phyloP scores from a whole-genome alignment of 2,888 invertebrate genomes.

The Spatulosminthurus flaviceps region DNA sequence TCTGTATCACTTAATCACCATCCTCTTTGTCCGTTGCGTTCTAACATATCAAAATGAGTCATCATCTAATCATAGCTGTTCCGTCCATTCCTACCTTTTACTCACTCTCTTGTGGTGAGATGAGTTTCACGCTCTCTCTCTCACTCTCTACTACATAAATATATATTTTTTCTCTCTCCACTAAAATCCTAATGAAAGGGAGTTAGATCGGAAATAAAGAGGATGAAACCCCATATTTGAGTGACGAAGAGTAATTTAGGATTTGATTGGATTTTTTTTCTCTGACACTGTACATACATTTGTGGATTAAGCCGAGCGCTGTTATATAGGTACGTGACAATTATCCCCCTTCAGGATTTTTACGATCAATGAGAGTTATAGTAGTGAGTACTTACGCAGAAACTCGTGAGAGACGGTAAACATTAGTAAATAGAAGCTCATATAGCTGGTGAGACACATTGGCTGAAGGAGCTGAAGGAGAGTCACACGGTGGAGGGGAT shows the following conservation, averaged over 20 bases:
- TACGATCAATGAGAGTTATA: not conserved
- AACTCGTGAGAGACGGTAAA: no score
- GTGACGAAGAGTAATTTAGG: not conserved
- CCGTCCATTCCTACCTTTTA: not conserved
- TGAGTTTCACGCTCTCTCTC: conserved; percentile 8
- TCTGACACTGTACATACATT: no score
- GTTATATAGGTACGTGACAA: conserved; percentile 13
- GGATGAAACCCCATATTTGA: not conserved
- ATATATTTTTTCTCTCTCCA: no score
- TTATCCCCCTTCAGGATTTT: not conserved
- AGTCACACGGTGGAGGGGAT: no score
- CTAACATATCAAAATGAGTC: not conserved
- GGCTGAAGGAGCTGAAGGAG: not conserved
- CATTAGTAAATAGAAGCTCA: not conserved
- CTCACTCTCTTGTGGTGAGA: not conserved
- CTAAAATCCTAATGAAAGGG: not conserved
- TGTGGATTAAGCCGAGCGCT: not conserved
- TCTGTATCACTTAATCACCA: conserved; percentile 18
- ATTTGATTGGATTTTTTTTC: conserved; percentile 2
- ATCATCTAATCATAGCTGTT: conserved; percentile 7
- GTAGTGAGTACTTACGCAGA: no score
- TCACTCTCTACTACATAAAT: no score
- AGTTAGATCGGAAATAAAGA: conserved; percentile 6
- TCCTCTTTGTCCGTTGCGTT: conserved; percentile 10
- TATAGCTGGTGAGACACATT: not conserved